Base-by-base conservation (phyloP, 2,888 invertebrate species). In the Nemotelus nigrinus region DNA sequence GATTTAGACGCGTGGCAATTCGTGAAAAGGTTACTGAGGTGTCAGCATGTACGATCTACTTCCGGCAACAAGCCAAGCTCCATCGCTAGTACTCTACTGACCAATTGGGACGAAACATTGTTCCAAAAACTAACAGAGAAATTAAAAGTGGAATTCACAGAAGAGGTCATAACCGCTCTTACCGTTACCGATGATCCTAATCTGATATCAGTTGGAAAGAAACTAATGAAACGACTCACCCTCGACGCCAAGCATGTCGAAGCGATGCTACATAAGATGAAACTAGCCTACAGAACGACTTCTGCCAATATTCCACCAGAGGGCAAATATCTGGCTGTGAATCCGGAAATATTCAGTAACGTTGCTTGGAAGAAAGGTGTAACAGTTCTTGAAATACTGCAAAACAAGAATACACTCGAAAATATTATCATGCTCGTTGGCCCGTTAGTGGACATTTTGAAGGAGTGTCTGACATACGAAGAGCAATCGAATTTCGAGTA, bases 401-500 rank as follows among this genome's bases (percentile, higher is more conserved):
- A 97, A 85, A 92, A 91, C 81, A 96, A 97, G 84, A 93, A 94
- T 85, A 94, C 93, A 85, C 89, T 97, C 80, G 85, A 88, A 0
- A 90, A 93, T 67, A 89, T 92, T 10, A 90, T 91, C 75, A 81
- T 89, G 0, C 88, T 97, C 64, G 89, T 96, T n/a, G 91, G 93
- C 0, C 84, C 91, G 2, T 86, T 97, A 0, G 97, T 97, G 84
- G 92, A 93, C 78, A 86, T 97, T 67, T 85, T 97, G 10, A 92
- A 93, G 83, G 92, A 91, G 87, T 95, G 96, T 81, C 87, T 96
- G 58, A 90, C 92, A 80, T 92, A 94, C 82, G 96, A 96, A 83
- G 93, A 94, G 81, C 95, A 95, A 83, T 91, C 92, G 1, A 90
- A 92, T 39, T 91, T 95, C 0, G 97, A 98, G 85, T 98, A 98